These are phyloP conservation scores for Muscicapa adusta DNA, from an alignment of 2,113 vertebrate genomes.

Conservation along the genomic window DNA sequence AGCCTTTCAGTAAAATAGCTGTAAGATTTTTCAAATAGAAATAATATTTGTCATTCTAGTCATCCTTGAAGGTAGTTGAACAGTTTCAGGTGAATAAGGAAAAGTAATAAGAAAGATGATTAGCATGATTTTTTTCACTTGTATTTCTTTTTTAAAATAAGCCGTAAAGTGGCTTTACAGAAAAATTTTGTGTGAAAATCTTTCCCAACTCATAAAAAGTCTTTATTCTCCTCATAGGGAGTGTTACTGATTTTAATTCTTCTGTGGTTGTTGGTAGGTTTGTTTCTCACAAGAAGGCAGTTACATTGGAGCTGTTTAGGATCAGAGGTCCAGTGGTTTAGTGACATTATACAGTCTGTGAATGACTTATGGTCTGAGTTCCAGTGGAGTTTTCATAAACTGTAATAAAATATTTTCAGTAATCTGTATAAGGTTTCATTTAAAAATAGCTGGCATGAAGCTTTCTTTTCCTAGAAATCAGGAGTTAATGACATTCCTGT, in stretches of 20 bases:
- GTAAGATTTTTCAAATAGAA: neutral
- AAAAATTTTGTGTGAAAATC: neutral
- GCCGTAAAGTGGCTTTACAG: neutral
- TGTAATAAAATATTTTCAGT: neutral
- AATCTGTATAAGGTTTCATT: neutral
- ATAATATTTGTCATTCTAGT: neutral
- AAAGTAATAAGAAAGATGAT: neutral
- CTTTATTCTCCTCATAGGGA: neutral
- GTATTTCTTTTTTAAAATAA: neutral
- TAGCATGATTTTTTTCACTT: neutral
- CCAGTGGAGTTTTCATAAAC: neutral
- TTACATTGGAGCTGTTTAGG: neutral
- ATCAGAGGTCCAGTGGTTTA: neutral
- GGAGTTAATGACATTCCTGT: neutral
- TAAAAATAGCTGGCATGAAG: neutral
- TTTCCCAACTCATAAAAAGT: neutral
- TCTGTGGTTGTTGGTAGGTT: neutral
- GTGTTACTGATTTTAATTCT: neutral
- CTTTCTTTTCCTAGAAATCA: neutral
- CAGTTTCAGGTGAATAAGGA: neutral
- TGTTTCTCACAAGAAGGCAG: neutral
- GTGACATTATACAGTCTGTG: neutral
- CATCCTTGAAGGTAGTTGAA: neutral
- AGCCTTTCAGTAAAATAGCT: neutral
- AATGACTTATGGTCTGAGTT: neutral